phyloP scores from a whole-genome alignment of 2,113 vertebrate genomes.

The Hippoglossus stenolepis region DNA sequence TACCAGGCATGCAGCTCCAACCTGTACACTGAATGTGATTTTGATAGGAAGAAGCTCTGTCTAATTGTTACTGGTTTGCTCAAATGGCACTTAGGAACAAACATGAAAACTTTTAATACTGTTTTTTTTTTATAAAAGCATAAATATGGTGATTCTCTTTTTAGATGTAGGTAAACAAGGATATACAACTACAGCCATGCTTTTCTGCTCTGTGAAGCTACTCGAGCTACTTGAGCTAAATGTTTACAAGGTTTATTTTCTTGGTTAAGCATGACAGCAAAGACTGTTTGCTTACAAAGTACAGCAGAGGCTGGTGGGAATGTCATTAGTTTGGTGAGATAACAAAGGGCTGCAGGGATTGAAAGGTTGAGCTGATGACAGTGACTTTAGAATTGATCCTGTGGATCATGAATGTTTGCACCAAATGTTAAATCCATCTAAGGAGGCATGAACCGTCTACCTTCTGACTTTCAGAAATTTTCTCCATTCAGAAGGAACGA shows the following conservation, averaged over 20 bases:
- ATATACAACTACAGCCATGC: background rate
- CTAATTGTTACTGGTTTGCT: background rate
- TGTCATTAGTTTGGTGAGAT: no score
- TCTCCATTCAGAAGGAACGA: no score
- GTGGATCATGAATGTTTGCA: background rate
- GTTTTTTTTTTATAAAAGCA: no score
- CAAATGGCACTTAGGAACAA: background rate
- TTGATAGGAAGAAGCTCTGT: background rate
- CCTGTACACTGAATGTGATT: constrained; percentile 10
- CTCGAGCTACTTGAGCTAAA: no score
- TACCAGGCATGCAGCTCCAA: constrained; percentile 5
- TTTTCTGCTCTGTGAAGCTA: background rate
- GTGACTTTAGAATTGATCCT: no score
- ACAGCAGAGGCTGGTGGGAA: no score
- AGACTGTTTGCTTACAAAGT: no score
- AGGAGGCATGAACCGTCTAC: background rate
- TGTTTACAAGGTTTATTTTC: no score
- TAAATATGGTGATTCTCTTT: background rate
- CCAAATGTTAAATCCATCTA: background rate
- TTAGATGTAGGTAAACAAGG: background rate
- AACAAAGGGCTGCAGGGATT: no score
- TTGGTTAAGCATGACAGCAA: no score
- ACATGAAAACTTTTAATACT: background rate
- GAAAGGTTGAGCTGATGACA: no score
- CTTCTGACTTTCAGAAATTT: no score